A percentile compares a stretch with the other conserved stretches of the same genome.
Conservation (phyloP, 1,140 invertebrate genomes). For the Stegodyphus dumicola region DNA sequence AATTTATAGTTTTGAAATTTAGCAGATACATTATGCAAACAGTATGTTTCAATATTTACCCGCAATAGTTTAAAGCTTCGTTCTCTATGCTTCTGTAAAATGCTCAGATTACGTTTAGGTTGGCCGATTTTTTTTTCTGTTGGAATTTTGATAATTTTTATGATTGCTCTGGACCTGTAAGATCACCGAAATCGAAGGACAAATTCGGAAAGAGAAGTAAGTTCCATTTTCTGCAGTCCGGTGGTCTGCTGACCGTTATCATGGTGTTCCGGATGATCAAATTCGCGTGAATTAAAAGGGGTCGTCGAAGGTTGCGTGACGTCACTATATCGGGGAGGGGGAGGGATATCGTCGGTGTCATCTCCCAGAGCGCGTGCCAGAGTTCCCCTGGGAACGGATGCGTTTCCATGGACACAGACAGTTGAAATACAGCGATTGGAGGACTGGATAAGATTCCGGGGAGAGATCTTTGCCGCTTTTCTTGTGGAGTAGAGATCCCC, state of each 20-base stretch:
- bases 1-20: too few relatives aligned
- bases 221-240: background rate
- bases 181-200: too few relatives aligned
- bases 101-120: too few relatives aligned
- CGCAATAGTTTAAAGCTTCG: too few relatives aligned
- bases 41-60: too few relatives aligned
- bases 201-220: background rate
- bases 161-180: too few relatives aligned
- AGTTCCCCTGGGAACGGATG: slow-evolving; percentile 46
- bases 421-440: slow-evolving; percentile 28
- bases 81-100: too few relatives aligned
- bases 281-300: slow-evolving; percentile 53
- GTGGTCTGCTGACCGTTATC: slow-evolving; percentile 28
- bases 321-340: slow-evolving; percentile 8
- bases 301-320: slow-evolving; percentile 25
- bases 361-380: slow-evolving; percentile 33
- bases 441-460: slow-evolving; percentile 39
- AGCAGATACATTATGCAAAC: too few relatives aligned
- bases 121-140: too few relatives aligned
- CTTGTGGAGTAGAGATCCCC: slow-evolving; percentile 32
- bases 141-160: too few relatives aligned
- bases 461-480: slow-evolving; percentile 28
- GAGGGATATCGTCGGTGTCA: slow-evolving; percentile 31
- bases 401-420: slow-evolving; percentile 34
- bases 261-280: slow-evolving; percentile 40